Base-by-base conservation (phyloP, 1,140 invertebrate genomes). In the Halesus radiatus region DNA sequence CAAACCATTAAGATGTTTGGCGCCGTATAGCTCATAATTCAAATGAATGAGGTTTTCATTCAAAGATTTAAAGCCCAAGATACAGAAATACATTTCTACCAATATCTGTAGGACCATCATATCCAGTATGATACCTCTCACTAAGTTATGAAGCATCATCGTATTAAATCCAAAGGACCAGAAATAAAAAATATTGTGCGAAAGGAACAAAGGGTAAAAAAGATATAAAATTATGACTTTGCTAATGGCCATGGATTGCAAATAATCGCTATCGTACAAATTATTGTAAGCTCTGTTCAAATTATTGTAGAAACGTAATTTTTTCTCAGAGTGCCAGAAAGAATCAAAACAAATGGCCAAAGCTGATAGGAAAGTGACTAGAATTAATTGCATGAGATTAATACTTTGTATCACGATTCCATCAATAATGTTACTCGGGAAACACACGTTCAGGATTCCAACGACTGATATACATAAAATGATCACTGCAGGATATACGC, bases 231-330 rank as follows among this genome's bases (percentile, higher is more conserved):
- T 29, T 37, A 66, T 2, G 0, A 66, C 29, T 66, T 29, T 66
- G 7, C 29, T 29, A 7, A 66, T 32, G 4, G 32, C 62, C 32
- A 15, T 66, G n/a, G 22, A 32, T 66, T 66, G 18, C 32, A 37
- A 66, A 66, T 26, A 66, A 37, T 60, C 23, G 23, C 23, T 20
- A 23, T 60, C 56, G 23, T 10, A 60, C n/a, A 66, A 1, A 32
- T 13, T 7, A 29, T n/a, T 29, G 23, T 66, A 32, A 2, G 13
- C 29, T n/a, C n/a, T 5, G 37, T 66, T 37, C 4, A 66, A 29
- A 29, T 66, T 66, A 29, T 37, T 66, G 62, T 66, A 66, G 32
- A 29, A 66, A 3, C 8, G 32, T 32, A 29, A 26, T 66, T 66
- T 66, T 16, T 13, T 66, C 3, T 66, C 62, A 13, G 23, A 29